These are phyloP conservation scores for Galagoides demidoff DNA, from an alignment of 2,797 vertebrate species.

Conservation along the genomic window DNA sequence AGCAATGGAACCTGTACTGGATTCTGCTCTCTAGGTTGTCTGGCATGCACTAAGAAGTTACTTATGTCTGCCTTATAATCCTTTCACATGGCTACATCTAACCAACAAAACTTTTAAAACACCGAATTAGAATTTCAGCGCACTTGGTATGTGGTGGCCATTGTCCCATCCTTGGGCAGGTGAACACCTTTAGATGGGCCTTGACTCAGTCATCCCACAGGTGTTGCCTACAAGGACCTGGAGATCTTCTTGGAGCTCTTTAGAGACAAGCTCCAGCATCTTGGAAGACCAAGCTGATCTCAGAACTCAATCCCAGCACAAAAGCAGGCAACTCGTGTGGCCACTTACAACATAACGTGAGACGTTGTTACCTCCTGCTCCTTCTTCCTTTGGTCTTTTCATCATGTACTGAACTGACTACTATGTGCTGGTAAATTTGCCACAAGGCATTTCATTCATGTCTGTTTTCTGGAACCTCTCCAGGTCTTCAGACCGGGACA, in stretches of 20 bases:
- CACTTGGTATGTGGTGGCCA: not conserved
- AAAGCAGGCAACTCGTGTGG: not conserved
- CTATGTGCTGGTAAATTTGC: not conserved
- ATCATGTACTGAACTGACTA: not conserved
- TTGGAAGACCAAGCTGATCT: not conserved
- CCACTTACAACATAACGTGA: accelerated
- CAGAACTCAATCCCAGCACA: not conserved
- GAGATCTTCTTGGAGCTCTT: not conserved
- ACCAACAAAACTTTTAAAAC: not conserved
- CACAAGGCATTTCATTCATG: no score
- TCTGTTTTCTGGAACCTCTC: not conserved
- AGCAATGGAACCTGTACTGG: not conserved
- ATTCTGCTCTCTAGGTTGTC: not conserved
- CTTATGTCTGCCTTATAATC: not conserved
- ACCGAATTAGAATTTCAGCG: not conserved
- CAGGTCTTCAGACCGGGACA: not conserved
- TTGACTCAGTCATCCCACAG: not conserved
- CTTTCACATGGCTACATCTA: not conserved
- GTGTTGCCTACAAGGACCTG: not conserved
- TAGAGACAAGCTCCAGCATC: not conserved
- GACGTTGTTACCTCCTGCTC: not conserved
- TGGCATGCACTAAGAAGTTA: not conserved
- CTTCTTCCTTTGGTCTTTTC: not conserved
- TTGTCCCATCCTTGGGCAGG: no score
- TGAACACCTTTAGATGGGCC: not conserved